Evolutionary conservation across 2,888 invertebrate species (phyloP), one percentile per base, ranked within the genome.

Genomic region (Epistrophe eligans): DNA sequence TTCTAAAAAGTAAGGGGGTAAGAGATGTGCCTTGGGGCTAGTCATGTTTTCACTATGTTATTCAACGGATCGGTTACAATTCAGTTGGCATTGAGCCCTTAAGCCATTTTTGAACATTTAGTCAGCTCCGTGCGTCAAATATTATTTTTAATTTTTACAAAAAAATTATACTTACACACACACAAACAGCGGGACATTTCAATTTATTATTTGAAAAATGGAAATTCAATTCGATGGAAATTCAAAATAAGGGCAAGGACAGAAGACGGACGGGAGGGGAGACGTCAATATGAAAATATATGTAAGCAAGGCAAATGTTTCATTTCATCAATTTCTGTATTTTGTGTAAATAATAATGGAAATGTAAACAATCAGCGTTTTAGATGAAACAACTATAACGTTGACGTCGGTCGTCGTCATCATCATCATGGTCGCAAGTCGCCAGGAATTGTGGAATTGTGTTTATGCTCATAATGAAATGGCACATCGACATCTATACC

Each of bases 301-400:
- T 55, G 52, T 55, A 32, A 71, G 64, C 45, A 11, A 15, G 52
- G 58, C 66, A 81, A 87, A 87, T 83, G 87, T 87, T 87, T 87
- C 85, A 85, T 85, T 85, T 84, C 84, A 80, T 84, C 84, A 67
- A 35, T 67, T 67, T 67, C 66, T 58, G 28, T 72, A 66, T 87
- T 70, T 87, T 83, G 79, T 83, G 87, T 87, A 87, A 87, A 87
- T 87, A 87, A 87, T 82, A 82, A 87, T 60, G 87, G 55, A 87
- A 83, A 87, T 79, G 87, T 87, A 87, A 87, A 87, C 87, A 87
- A 66, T 52, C 66, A 70, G 67, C 62, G 38, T 24, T 48, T 32
- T 60, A 35, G 32, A 71, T 55, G 74, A 13, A 40, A 28, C 10
- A 28, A 62, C 70, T 38, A 24, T 24, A 35, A 35, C 35, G 48